phyloP scores from a whole-genome alignment of 23 tunicate genomes.

The Halocynthia roretzi region DNA sequence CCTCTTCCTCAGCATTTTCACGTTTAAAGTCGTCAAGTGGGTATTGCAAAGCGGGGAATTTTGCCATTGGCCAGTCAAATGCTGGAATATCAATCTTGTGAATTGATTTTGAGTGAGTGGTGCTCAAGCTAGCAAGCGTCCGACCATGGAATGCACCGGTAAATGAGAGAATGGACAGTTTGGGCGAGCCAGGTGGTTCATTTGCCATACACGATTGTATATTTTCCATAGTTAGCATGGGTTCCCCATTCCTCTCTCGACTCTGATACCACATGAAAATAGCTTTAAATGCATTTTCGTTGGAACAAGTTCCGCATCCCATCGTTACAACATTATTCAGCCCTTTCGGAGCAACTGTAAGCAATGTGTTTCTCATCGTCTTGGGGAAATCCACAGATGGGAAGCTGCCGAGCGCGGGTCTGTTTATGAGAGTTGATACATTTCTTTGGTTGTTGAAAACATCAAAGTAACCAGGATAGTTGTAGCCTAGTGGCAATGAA shows the following conservation, averaged over 20 bases:
- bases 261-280: conserved; percentile 43
- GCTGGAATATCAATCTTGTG: conserved; percentile 79
- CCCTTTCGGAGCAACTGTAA: conserved; percentile 47
- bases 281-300: conserved; percentile 74
- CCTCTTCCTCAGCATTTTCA: conserved; percentile 86
- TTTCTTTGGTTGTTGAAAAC: neutral
- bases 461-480: neutral
- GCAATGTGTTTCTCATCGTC: conserved; percentile 31
- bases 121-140: conserved; percentile 51
- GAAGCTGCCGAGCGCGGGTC: conserved; percentile 59
- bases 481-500: conserved; percentile 5
- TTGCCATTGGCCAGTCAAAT: conserved; percentile 88
- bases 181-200: conserved; percentile 54
- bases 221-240: conserved; percentile 16
- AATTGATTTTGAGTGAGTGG: conserved; percentile 58
- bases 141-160: conserved; percentile 86
- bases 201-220: conserved; percentile 34
- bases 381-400: conserved; percentile 53
- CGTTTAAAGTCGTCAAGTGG: conserved; percentile 52
- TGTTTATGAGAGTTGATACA: conserved; percentile 23
- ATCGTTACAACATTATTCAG: conserved; percentile 50
- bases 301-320: conserved; percentile 72
- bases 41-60: conserved; percentile 64
- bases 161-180: conserved; percentile 74
- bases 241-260: conserved; percentile 30